phyloP scores from a whole-genome alignment of 2,888 invertebrate species.

The Xanthorhoe spadicearia region DNA sequence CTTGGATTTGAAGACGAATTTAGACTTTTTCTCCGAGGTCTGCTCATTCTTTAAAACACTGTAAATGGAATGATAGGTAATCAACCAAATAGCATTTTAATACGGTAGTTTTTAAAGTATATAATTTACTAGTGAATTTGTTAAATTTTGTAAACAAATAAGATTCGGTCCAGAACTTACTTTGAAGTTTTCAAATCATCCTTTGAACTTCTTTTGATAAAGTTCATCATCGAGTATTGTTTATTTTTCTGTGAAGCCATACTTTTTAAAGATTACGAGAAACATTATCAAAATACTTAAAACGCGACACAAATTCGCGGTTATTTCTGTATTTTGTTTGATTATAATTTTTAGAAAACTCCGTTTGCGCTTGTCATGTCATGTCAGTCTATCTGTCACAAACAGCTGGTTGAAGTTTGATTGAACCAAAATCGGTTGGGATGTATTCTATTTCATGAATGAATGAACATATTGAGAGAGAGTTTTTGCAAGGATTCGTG shows the following conservation, averaged over 20 bases:
- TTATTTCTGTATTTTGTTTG: slow-evolving; percentile 3
- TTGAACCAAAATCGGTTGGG: too few relatives aligned
- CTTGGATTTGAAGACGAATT: slow-evolving; percentile 70
- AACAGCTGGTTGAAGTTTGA: neutral
- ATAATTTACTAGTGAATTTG: neutral
- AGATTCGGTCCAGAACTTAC: slow-evolving; percentile 40
- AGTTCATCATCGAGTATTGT: slow-evolving; percentile 63
- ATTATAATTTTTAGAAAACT: neutral
- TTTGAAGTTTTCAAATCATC: slow-evolving; percentile 48
- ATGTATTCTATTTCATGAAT: too few relatives aligned
- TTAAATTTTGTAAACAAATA: too few relatives aligned
- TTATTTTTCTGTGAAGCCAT: slow-evolving; percentile 58
- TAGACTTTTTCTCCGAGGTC: slow-evolving; percentile 61
- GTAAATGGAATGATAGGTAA: neutral
- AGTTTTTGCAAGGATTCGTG: too few relatives aligned
- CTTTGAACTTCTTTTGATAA: slow-evolving; percentile 57
- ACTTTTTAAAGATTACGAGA: neutral
- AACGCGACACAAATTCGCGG: slow-evolving; percentile 20
- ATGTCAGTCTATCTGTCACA: slow-evolving; percentile 6
- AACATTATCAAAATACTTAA: neutral
- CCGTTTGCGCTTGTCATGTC: too few relatives aligned
- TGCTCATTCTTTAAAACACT: slow-evolving; percentile 45
- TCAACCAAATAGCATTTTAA: neutral
- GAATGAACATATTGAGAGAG: too few relatives aligned
- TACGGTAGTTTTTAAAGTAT: neutral